These are phyloP conservation scores for Hololepta plana DNA, from an alignment of 2,888 invertebrate species.

Conservation along the genomic window DNA sequence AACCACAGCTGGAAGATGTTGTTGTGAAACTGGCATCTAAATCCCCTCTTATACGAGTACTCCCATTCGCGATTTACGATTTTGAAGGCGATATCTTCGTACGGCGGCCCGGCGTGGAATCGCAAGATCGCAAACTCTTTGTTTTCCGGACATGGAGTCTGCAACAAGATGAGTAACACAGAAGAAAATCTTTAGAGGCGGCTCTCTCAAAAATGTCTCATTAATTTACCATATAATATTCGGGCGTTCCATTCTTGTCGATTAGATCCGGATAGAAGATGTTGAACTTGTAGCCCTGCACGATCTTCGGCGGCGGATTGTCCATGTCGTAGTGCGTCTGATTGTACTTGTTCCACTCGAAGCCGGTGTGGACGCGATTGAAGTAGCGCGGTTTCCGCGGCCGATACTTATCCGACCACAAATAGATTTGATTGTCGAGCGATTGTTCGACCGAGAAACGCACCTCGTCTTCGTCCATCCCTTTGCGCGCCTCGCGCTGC, in stretches of 20 bases:
- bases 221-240: constrained; percentile 65
- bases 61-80: constrained; percentile 99
- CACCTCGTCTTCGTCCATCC: constrained; percentile 73
- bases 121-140: constrained; percentile 85
- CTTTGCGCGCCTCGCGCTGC: constrained; percentile 65
- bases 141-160: constrained; percentile 83
- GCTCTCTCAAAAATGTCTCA: constrained; percentile 1
- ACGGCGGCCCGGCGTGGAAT: constrained; percentile 97
- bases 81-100: constrained; percentile 98
- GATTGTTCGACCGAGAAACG: constrained; percentile 81
- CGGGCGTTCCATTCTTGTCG: constrained; percentile 80
- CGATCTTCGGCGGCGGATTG: constrained; percentile 99
- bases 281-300: constrained; percentile 99
- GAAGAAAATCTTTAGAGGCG: neutral
- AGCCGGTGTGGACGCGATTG: constrained; percentile 90
- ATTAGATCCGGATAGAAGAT: constrained; percentile 99
- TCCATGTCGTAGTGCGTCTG: constrained; percentile 99
- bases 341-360: constrained; percentile 99
- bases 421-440: constrained; percentile 68
- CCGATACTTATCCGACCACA: constrained; percentile 97
- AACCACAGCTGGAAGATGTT: constrained; percentile 99
- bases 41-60: constrained; percentile 94
- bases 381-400: constrained; percentile 96
- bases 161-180: constrained; percentile 20
- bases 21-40: constrained; percentile 98